phyloP scores from a whole-genome alignment of 2,113 vertebrate species.

The Gavia stellata region DNA sequence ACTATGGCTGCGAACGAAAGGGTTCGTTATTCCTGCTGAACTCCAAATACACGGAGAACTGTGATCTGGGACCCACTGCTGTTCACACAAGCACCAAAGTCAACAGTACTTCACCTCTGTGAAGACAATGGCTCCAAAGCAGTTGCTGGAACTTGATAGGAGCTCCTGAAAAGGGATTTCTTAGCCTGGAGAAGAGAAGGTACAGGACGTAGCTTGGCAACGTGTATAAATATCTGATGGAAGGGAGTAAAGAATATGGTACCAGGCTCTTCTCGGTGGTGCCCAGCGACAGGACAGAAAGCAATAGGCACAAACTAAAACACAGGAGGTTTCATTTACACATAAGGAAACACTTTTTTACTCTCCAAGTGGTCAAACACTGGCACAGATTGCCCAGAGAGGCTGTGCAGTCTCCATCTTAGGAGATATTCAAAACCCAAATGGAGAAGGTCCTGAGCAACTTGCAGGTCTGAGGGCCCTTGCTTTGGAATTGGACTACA shows the following conservation, averaged over 20 bases:
- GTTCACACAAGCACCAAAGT: not conserved
- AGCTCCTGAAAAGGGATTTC: not conserved
- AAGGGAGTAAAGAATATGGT: not conserved
- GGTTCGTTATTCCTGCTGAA: not conserved
- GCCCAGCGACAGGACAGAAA: not conserved
- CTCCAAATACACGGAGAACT: not conserved
- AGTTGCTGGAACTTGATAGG: not conserved
- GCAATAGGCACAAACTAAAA: not conserved
- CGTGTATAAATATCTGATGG: not conserved
- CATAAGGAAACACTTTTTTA: not conserved
- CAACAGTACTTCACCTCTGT: rapidly evolving
- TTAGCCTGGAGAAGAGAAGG: not conserved
- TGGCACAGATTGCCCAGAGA: not conserved
- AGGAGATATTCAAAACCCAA: not conserved
- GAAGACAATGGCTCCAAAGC: not conserved
- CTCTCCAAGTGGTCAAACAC: not conserved
- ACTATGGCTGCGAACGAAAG: not conserved
- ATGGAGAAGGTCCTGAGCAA: not conserved
- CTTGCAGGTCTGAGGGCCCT: not conserved
- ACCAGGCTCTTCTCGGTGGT: not conserved
- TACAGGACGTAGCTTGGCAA: not conserved
- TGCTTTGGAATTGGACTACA: not conserved
- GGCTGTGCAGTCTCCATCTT: not conserved
- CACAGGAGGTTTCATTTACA: not conserved
- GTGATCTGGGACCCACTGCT: not conserved